Conservation (phyloP, 2,888 invertebrate species). For the Parasteatoda lunata region DNA sequence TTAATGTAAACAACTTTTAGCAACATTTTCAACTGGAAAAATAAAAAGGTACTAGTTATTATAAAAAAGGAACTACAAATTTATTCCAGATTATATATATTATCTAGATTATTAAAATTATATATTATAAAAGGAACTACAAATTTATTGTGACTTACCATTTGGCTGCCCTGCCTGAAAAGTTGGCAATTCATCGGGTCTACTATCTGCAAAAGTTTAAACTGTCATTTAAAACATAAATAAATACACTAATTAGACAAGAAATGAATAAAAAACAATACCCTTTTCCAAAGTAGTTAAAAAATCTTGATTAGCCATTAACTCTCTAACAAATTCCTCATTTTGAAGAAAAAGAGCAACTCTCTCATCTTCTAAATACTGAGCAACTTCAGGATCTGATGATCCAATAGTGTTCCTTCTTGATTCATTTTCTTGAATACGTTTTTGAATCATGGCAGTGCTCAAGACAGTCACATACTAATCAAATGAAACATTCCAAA, state of each 20-base stretch:
- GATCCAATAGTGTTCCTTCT: conserved; percentile 72
- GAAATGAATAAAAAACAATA: background rate
- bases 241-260: background rate
- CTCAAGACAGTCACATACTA: conserved; percentile 70
- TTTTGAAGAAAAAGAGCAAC: conserved; percentile 91
- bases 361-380: conserved; percentile 87
- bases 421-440: conserved; percentile 76
- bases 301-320: conserved; percentile 90
- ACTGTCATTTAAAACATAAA: background rate
- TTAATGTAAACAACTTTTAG: too few species aligned
- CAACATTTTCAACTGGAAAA: too few species aligned
- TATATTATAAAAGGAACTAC: background rate
- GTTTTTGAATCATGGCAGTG: conserved; percentile 74
- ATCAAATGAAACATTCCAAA: background rate
- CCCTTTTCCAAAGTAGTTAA: conserved; percentile 83
- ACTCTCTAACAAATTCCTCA: conserved; percentile 90
- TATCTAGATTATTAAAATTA: too few species aligned
- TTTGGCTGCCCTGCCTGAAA: background rate
- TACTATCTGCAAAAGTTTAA: background rate
- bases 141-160: background rate
- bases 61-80: too few species aligned
- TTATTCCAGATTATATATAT: too few species aligned
- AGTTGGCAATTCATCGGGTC: background rate
- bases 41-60: too few species aligned
- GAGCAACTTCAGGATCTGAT: conserved; percentile 75